phyloP scores from a whole-genome alignment of 2,113 vertebrate genomes.

The Eudyptes chrysolophus region DNA sequence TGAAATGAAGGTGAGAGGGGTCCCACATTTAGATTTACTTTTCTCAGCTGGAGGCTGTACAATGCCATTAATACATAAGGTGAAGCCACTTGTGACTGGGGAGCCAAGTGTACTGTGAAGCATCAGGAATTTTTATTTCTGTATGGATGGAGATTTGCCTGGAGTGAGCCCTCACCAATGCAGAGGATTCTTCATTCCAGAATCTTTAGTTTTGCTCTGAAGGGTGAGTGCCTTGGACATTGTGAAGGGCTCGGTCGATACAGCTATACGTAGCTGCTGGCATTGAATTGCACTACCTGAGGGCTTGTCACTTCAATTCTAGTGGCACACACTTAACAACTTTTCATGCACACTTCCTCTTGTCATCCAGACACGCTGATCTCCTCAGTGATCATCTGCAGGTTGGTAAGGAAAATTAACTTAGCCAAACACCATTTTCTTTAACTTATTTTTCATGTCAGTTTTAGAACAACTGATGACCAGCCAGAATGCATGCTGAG shows the following conservation, averaged over 20 bases:
- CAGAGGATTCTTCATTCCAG: background rate
- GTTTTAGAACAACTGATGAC: background rate
- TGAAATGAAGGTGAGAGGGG: background rate
- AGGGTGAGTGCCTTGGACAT: background rate
- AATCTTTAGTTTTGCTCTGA: background rate
- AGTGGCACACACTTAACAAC: background rate
- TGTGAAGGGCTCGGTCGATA: background rate
- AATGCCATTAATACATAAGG: background rate
- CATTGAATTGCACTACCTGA: background rate
- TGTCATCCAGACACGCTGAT: background rate
- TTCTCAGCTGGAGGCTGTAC: background rate
- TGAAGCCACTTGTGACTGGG: background rate
- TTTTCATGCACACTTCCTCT: background rate
- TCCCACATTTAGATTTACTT: background rate
- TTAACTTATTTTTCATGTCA: background rate
- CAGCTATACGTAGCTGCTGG: accelerated
- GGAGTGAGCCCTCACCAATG: background rate
- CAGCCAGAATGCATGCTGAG: background rate
- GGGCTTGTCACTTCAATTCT: background rate
- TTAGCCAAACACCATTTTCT: background rate
- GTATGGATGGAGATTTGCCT: background rate
- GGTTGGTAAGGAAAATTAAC: background rate
- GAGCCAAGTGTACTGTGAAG: background rate
- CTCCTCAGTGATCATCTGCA: background rate
- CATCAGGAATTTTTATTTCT: background rate